phyloP scores from a whole-genome alignment of 1,140 invertebrate genomes.

The Phthorimaea operculella region DNA sequence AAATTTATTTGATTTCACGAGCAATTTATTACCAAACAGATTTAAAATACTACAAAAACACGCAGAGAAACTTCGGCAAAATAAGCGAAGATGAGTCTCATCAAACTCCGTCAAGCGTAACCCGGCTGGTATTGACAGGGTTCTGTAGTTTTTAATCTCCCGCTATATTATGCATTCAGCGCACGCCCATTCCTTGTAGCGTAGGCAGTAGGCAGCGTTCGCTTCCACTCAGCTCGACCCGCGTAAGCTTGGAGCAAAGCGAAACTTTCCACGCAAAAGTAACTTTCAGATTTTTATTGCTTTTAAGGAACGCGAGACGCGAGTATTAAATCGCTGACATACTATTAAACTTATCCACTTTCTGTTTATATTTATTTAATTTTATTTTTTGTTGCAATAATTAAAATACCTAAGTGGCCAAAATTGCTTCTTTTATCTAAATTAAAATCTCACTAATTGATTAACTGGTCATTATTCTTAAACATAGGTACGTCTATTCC shows the following conservation, averaged over 20 bases:
- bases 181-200: constrained; percentile 64
- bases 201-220: constrained; percentile 23
- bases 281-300: constrained; percentile 65
- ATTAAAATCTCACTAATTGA: no score
- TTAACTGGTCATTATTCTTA: no score
- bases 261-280: constrained; percentile 59
- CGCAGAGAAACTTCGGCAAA: not conserved
- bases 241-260: constrained; percentile 56
- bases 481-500: no score
- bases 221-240: constrained; percentile 46
- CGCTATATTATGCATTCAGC: constrained; percentile 62
- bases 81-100: not conserved
- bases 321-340: constrained; percentile 40
- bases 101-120: constrained; percentile 5
- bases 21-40: no score
- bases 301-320: constrained; percentile 59
- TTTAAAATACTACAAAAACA: not conserved
- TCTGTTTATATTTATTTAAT: no score
- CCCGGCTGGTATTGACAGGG: constrained; percentile 50
- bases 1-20: no score
- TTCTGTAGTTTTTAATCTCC: constrained; percentile 65
- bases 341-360: no score
- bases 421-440: no score
- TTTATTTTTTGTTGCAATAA: no score
- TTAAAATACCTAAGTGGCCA: no score